Conservation (phyloP, 1,140 invertebrate species). For the Marisa cornuarietis region DNA sequence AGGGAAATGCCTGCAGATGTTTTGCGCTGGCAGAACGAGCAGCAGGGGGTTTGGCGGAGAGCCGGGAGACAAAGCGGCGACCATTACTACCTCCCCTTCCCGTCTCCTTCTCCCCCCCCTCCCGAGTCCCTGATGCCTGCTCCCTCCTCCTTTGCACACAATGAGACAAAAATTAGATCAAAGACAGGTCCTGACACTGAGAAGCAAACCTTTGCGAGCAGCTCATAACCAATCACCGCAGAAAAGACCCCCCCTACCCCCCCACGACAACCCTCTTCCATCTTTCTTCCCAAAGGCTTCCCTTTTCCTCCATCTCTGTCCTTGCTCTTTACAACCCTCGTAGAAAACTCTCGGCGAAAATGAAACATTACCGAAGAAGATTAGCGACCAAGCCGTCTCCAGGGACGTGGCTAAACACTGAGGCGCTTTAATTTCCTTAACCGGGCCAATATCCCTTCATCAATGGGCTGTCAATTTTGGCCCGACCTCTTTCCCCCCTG, state of each 20-base stretch:
- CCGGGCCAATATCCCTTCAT: constrained; percentile 23
- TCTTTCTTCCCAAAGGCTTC: background rate
- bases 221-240: too few relatives aligned
- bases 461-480: constrained; percentile 20
- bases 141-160: background rate
- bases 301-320: background rate
- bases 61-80: constrained; percentile 17
- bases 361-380: constrained; percentile 27
- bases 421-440: constrained; percentile 25
- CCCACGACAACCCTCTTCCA: background rate
- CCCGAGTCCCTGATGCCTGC: background rate
- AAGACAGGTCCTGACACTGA: constrained; percentile 12
- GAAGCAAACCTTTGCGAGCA: background rate
- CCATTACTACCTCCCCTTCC: background rate
- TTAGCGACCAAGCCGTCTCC: constrained; percentile 19
- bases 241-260: background rate
- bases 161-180: constrained; percentile 29
- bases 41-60: constrained; percentile 1
- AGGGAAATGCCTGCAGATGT: constrained; percentile 26
- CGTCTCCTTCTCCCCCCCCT: background rate
- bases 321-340: background rate
- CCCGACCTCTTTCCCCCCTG: too few relatives aligned
- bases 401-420: constrained; percentile 6
- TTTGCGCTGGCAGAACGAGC: constrained; percentile 7
- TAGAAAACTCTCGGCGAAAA: constrained; percentile 11